Conservation (phyloP, 2,113 vertebrate genomes). For the chimpanzee (Pan troglodytes) region DNA sequence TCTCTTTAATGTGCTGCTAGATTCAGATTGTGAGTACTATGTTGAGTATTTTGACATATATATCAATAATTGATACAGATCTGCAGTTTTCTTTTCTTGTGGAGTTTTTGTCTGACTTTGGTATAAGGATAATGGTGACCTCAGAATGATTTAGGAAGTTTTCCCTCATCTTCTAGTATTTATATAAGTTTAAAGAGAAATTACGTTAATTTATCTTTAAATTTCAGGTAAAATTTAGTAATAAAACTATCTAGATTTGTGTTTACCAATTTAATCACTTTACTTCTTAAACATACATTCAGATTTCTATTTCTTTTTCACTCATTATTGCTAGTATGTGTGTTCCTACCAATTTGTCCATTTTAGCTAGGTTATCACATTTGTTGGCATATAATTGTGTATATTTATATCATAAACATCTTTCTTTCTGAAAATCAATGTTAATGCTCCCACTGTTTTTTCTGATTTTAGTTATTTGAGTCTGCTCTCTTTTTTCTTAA, state of each 20-base stretch:
- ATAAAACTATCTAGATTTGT: background rate
- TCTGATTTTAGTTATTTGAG: background rate
- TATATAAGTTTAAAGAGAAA: background rate
- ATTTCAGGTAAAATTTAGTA: background rate
- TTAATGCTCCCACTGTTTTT: background rate
- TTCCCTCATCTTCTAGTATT: background rate
- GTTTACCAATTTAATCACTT: background rate
- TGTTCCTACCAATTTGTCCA: background rate
- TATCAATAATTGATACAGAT: background rate
- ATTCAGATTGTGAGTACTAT: background rate
- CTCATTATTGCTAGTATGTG: background rate
- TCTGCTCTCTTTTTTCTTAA: background rate
- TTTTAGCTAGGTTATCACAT: background rate
- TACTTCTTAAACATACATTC: background rate
- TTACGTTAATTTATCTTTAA: background rate
- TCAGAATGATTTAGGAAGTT: background rate
- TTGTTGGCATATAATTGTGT: background rate
- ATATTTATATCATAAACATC: background rate
- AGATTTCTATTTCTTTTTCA: background rate
- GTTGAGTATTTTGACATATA: background rate
- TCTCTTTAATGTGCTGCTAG: background rate
- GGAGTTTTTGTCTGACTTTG: background rate
- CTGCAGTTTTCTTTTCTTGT: background rate
- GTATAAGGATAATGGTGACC: background rate
- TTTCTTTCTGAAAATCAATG: background rate